Base-by-base conservation (phyloP, 2,888 invertebrate genomes). In the Pimpla rufipes region DNA sequence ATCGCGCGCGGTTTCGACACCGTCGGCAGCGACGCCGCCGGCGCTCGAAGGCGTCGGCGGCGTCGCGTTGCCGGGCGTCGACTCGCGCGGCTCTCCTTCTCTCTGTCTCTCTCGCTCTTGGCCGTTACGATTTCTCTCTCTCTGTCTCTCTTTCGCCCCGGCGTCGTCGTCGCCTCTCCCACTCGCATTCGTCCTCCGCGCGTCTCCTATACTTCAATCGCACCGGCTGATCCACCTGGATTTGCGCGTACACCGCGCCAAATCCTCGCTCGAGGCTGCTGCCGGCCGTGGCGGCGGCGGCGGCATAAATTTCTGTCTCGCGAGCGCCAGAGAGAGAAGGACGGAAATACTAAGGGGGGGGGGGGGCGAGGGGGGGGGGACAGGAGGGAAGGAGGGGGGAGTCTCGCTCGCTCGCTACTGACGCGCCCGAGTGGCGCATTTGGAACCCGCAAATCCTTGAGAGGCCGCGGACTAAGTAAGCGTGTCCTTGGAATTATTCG, bases 341-440 rank as follows among this genome's bases (percentile, higher is more conserved):
- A 73, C 59, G 94, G 94, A 29, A 29, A 29, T 5, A 29, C 29
- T 94, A 94, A 94, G 94, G 94, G 94, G 94, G 94, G 94, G 94
- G 94, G 94, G 94, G 94, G 94, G 94, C 94, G 94, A 7, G 37
- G 29, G 59, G 94, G 94, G n/a, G n/a, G n/a, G n/a, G n/a, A n/a
- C n/a, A 94, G 94, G 94, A 94, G 94, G 94, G 94, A 94, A 94
- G 94, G 94, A 94, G 94, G 94, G 94, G 94, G 94, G 94, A 8
- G 62, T 16, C 37, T 62, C 37, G 37, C 37, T 62, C 18, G 94
- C 94, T 94, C 89, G n/a, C n/a, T n/a, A n/a, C 89, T 84, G 84
- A 93, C 93, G 59, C 70, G 73, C 70, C 55, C 47, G 64, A 70
- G 80, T 68, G 80, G 75, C 75, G 77, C 62, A 81, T 83, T 85